Conservation (phyloP, 64 coral and sea anemone genomes). For the Montipora sp. region DNA sequence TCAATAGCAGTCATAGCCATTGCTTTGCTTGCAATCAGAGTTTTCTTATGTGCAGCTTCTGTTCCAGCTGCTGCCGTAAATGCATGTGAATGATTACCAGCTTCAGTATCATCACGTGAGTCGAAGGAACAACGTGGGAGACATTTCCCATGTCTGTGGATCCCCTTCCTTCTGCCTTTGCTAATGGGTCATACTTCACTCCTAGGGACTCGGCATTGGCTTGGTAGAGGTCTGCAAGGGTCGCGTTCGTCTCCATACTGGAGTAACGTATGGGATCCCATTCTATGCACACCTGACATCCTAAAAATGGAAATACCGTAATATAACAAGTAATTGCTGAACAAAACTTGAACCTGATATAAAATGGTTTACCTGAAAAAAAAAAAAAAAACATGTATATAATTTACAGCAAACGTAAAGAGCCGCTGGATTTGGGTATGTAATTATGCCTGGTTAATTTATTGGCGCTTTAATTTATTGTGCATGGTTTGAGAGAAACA, state of each 20-base stretch:
- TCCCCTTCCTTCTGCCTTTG: slow-evolving; percentile 18
- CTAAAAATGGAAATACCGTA: neutral
- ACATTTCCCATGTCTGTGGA: slow-evolving; percentile 98
- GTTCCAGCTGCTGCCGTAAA: slow-evolving; percentile 75
- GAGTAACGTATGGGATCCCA: slow-evolving; percentile 43
- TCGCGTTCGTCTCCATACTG: slow-evolving; percentile 61
- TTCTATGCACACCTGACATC: slow-evolving; percentile 58
- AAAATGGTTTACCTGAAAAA: too few relatives aligned
- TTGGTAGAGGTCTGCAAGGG: slow-evolving; percentile 81
- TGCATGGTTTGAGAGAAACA: too few relatives aligned
- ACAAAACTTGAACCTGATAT: too few relatives aligned
- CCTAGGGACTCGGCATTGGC: slow-evolving; percentile 67
- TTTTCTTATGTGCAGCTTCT: slow-evolving; percentile 75
- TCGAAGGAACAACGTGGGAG: slow-evolving; percentile 72
- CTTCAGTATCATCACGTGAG: slow-evolving; percentile 61
- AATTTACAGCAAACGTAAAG: too few relatives aligned
- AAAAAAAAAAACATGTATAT: too few relatives aligned
- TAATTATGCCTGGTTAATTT: too few relatives aligned
- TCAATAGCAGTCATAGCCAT: slow-evolving; percentile 86
- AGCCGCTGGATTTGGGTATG: too few relatives aligned
- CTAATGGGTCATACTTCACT: slow-evolving; percentile 47
- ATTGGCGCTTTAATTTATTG: too few relatives aligned
- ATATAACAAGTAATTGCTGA: too few relatives aligned
- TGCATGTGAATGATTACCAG: slow-evolving; percentile 83
- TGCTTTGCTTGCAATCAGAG: slow-evolving; percentile 79